These are phyloP conservation scores for Apomyelois bistriatella DNA, from an alignment of 2,888 invertebrate genomes.

Conservation along the genomic window DNA sequence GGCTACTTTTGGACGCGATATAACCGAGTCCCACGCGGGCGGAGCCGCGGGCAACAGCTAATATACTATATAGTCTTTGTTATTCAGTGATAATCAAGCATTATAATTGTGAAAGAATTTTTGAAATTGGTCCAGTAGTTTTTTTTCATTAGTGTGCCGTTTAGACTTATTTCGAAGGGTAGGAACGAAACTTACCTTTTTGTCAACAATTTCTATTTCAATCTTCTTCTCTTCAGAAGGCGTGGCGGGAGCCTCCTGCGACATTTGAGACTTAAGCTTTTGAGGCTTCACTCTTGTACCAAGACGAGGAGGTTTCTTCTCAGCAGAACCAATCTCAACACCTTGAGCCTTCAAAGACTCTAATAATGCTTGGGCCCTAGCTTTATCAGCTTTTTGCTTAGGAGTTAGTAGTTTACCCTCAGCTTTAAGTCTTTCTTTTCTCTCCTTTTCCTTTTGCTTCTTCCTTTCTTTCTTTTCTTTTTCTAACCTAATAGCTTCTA, in stretches of 20 bases:
- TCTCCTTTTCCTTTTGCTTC: slow-evolving; percentile 95
- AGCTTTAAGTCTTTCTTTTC: slow-evolving; percentile 95
- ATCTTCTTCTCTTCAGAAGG: slow-evolving; percentile 69
- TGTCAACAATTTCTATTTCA: slow-evolving; percentile 76
- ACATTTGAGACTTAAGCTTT: slow-evolving; percentile 83
- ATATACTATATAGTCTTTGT: no score
- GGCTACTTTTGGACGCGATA: no score
- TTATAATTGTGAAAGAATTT: no score
- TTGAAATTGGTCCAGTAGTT: no score
- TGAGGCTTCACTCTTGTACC: slow-evolving; percentile 88
- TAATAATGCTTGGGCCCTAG: slow-evolving; percentile 92
- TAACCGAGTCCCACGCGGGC: no score
- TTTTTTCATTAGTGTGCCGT: no score
- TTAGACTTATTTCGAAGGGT: no score
- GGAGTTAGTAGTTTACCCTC: slow-evolving; percentile 96
- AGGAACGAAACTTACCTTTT: slow-evolving; percentile 61
- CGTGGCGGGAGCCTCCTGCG: slow-evolving; percentile 75
- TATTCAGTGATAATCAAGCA: no score
- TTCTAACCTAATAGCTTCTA: slow-evolving; percentile 88
- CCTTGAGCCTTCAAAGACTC: slow-evolving; percentile 95
- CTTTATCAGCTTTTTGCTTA: slow-evolving; percentile 95
- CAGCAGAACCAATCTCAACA: slow-evolving; percentile 87
- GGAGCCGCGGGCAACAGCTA: no score
- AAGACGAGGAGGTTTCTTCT: slow-evolving; percentile 80
- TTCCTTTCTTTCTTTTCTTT: slow-evolving; percentile 93